A percentile compares a stretch with the other conserved stretches of the same genome.
These are phyloP conservation scores for Ianthella basta DNA, from an alignment of 37 sponge, comb jelly and placozoan genomes.

Conservation along the genomic window DNA sequence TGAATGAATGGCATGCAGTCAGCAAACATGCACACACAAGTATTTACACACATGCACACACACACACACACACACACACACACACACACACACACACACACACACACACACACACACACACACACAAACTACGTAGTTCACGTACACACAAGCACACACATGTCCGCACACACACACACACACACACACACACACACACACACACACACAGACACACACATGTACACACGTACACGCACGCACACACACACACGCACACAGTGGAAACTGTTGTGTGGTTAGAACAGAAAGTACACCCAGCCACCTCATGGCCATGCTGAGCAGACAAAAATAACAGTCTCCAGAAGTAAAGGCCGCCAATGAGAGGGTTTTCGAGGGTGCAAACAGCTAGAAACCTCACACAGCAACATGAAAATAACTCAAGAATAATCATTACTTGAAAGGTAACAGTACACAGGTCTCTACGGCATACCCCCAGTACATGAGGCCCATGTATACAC, in stretches of 20 bases:
- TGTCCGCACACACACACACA: neutral
- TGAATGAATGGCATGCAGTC: no score
- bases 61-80: neutral
- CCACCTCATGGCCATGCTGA: neutral
- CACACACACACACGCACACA: constrained; percentile 41
- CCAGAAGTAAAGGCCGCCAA: neutral
- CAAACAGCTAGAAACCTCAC: neutral
- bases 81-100: constrained; percentile 34
- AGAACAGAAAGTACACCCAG: neutral
- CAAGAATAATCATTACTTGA: neutral
- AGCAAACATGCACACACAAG: neutral
- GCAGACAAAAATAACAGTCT: neutral
- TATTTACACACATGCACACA: neutral
- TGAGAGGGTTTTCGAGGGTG: neutral
- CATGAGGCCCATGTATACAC: neutral
- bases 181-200: constrained; percentile 6
- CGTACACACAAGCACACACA: constrained; percentile 15
- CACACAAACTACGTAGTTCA: constrained; percentile 10
- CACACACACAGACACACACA: constrained; percentile 18
- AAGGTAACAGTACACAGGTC: neutral
- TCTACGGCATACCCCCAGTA: constrained; percentile 7
- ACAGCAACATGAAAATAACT: neutral
- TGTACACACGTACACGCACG: constrained; percentile 7
- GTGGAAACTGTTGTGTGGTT: neutral
- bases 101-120: constrained; percentile 29